These are phyloP conservation scores for Clarias laeviceps DNA, from an alignment of 2,797 vertebrate species.

Conservation along the genomic window DNA sequence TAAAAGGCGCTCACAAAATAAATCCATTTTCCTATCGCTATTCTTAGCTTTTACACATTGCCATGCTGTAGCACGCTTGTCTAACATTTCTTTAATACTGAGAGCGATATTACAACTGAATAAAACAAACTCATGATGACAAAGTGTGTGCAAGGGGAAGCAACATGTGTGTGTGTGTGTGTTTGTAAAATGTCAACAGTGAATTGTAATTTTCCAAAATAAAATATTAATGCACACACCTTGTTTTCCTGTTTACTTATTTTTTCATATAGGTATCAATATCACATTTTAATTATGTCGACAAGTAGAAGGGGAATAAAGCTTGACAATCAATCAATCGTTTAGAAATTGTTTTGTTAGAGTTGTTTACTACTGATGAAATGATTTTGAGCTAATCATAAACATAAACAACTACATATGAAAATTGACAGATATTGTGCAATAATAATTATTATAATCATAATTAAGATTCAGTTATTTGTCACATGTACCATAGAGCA, in stretches of 20 bases:
- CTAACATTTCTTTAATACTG: slow-evolving; percentile 28
- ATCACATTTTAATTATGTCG: not conserved
- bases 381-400: not conserved
- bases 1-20: not conserved
- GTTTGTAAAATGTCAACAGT: not conserved
- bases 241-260: not conserved
- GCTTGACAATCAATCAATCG: not conserved
- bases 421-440: not conserved
- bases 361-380: not conserved
- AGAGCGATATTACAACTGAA: slow-evolving; percentile 10
- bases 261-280: not conserved
- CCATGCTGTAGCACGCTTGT: slow-evolving; percentile 9
- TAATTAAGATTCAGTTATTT: not conserved
- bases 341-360: not conserved
- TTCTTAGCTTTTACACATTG: slow-evolving; percentile 42
- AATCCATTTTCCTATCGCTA: not conserved
- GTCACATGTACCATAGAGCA: too few species aligned
- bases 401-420: not conserved
- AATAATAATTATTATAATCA: not conserved
- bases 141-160: not conserved
- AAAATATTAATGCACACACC: too few species aligned
- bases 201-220: not conserved
- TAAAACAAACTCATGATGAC: not conserved
- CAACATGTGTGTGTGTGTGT: not conserved
- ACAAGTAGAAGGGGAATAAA: not conserved